A percentile compares a stretch with the other conserved stretches of the same genome.
These are phyloP conservation scores for Columba guinea DNA, from an alignment of 2,797 vertebrate species.

Conservation along the genomic window DNA sequence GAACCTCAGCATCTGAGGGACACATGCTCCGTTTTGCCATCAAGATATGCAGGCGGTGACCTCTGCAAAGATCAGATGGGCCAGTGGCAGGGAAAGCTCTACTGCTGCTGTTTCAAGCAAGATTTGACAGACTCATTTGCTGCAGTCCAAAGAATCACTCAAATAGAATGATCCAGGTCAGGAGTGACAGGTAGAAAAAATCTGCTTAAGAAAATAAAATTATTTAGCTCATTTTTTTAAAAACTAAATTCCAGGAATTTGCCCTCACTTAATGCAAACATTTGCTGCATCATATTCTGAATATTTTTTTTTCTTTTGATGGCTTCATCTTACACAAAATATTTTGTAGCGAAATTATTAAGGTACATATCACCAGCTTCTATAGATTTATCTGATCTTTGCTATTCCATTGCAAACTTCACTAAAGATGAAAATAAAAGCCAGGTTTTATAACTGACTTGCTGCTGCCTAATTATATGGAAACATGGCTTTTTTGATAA, in stretches of 20 bases:
- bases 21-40: background rate
- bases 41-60: background rate
- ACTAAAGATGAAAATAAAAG: background rate
- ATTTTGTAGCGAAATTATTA: background rate
- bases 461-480: background rate
- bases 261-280: background rate
- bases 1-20: background rate
- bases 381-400: background rate
- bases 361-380: background rate
- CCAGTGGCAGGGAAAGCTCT: background rate
- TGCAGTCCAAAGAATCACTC: background rate
- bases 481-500: background rate
- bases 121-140: background rate
- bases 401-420: background rate
- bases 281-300: background rate
- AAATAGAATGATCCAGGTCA: background rate
- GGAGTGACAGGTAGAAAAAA: background rate
- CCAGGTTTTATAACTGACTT: background rate
- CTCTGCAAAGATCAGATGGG: background rate
- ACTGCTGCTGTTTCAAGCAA: background rate
- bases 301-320: background rate
- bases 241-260: background rate
- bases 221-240: background rate
- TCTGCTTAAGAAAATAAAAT: background rate
- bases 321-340: background rate